Percentiles rank a stretch among this genome's conserved stretches.
Evolutionary conservation across 2,797 vertebrate genomes (phyloP).

Genomic region (Eulemur rubriventer): DNA sequence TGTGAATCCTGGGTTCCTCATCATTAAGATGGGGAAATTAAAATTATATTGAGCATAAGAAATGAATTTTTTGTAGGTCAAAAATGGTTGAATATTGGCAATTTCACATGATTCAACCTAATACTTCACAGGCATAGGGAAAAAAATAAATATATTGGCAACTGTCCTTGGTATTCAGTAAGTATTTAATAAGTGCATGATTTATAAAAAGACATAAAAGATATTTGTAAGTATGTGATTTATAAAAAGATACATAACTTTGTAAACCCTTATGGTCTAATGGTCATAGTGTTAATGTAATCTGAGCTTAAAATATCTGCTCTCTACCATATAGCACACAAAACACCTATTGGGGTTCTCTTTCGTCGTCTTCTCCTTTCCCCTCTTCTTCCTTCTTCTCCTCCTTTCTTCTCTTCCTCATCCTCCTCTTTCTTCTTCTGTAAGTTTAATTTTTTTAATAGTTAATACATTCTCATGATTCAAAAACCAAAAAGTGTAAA

Average conservation of each 20-base stretch:
- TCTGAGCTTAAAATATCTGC: neutral
- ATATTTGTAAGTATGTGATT: neutral
- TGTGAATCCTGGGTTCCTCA: neutral
- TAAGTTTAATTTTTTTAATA: neutral
- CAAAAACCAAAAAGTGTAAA: neutral
- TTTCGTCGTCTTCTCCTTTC: neutral
- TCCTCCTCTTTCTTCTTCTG: neutral
- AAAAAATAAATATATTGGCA: neutral
- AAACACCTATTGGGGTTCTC: neutral
- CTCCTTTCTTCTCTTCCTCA: neutral
- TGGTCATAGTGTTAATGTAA: neutral
- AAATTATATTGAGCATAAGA: neutral
- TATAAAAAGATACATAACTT: neutral
- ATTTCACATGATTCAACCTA: neutral
- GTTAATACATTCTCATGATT: neutral
- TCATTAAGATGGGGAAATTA: neutral
- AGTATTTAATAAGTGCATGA: neutral
- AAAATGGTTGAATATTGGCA: neutral
- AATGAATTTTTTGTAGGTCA: neutral
- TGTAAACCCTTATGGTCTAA: neutral
- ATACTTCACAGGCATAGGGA: neutral
- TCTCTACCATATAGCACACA: neutral
- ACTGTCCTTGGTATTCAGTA: neutral
- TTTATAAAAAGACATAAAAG: constrained; percentile 12
- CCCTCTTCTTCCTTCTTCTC: neutral